Conservation (phyloP, 1,140 invertebrate genomes). For the Hyposmocoma kahamanoa region DNA sequence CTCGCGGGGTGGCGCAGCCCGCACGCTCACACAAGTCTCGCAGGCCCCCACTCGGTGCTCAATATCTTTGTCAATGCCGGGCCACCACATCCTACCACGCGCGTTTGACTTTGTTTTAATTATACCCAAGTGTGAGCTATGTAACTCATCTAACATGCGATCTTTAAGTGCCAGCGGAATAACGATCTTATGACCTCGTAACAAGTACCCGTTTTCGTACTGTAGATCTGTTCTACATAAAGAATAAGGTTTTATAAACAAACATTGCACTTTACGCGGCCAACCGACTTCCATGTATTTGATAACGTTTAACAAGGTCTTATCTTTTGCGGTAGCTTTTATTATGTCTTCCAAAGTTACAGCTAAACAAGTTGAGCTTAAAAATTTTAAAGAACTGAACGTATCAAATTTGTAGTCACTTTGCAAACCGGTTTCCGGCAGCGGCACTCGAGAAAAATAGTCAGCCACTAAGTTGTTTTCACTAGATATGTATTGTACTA, state of each 20-base stretch:
- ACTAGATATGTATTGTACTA: conserved; percentile 8
- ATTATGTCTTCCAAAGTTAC: not conserved
- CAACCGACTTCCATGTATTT: conserved; percentile 7
- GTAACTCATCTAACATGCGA: conserved; percentile 12
- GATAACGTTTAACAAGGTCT: not conserved
- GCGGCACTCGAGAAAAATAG: not conserved
- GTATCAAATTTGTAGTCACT: not conserved
- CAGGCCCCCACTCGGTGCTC: conserved; percentile 17
- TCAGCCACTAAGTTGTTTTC: not conserved
- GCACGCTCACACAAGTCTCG: conserved; percentile 1
- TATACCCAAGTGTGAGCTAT: conserved; percentile 14
- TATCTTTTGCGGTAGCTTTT: not conserved
- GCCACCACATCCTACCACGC: conserved; percentile 22
- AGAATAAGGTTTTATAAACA: conserved; percentile 14
- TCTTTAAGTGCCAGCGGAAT: conserved; percentile 14
- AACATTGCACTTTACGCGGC: conserved; percentile 13
- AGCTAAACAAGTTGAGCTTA: not conserved
- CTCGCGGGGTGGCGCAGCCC: conserved; percentile 13
- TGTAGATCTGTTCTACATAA: conserved; percentile 12
- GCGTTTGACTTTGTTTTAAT: conserved; percentile 19
- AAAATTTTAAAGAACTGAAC: not conserved
- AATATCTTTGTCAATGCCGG: conserved; percentile 22
- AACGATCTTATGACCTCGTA: conserved; percentile 26
- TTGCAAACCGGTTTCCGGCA: not conserved
- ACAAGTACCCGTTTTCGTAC: conserved; percentile 16